Evolutionary conservation across 2,797 vertebrate species (phyloP).

Genomic region (Spondyliosoma cantharus): DNA sequence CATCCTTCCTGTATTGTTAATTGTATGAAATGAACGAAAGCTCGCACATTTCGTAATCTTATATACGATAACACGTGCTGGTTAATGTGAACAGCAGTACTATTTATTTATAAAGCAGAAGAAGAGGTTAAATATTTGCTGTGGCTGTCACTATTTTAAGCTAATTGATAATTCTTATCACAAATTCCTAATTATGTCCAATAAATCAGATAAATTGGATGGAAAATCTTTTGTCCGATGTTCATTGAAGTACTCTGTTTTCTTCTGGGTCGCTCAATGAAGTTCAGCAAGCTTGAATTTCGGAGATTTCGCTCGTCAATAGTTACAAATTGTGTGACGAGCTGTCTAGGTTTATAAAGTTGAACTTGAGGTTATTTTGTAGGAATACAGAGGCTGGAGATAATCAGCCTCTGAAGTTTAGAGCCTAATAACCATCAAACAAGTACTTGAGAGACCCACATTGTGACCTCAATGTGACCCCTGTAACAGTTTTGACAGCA

Average conservation of each 20-base stretch:
- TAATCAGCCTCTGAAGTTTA: background rate
- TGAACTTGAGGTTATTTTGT: background rate
- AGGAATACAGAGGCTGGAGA: background rate
- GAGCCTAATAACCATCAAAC: background rate
- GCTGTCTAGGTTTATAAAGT: background rate
- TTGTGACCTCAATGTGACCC: background rate
- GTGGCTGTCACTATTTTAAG: background rate
- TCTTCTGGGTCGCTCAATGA: background rate
- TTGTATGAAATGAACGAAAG: background rate
- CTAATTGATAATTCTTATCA: background rate
- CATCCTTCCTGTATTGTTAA: constrained; percentile 60
- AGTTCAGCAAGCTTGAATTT: background rate
- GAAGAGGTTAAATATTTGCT: background rate
- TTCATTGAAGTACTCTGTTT: background rate
- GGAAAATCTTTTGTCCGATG: background rate
- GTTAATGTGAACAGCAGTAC: background rate
- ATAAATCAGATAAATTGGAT: background rate
- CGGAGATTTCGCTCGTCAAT: background rate
- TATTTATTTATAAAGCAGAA: background rate
- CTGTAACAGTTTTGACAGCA: background rate
- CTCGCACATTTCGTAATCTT: background rate
- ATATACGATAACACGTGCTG: background rate
- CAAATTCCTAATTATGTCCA: background rate
- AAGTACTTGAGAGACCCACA: background rate
- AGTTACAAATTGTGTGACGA: background rate